Percentiles rank a stretch among this genome's conserved stretches.
phyloP scores from a whole-genome alignment of 2,113 vertebrate genomes.

The Mormyrus lacerda region DNA sequence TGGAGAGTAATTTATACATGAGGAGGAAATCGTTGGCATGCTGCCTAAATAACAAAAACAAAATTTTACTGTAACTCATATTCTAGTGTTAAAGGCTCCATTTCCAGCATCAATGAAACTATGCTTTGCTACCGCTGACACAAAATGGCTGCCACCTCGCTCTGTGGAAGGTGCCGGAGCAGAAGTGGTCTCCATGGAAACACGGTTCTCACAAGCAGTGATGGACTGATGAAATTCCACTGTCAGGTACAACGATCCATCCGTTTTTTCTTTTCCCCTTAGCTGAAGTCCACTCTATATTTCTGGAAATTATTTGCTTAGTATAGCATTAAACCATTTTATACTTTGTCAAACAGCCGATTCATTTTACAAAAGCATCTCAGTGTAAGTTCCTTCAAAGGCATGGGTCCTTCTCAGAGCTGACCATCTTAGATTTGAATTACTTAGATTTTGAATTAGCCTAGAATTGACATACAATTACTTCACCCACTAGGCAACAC shows the following conservation, averaged over 20 bases:
- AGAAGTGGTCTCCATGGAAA: conserved; percentile 21
- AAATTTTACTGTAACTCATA: neutral
- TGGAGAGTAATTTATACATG: neutral
- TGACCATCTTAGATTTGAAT: neutral
- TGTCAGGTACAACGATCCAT: neutral
- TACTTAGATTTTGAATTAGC: no score
- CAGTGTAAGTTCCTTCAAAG: neutral
- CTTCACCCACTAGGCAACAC: neutral
- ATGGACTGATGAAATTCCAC: neutral
- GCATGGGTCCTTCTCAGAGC: neutral
- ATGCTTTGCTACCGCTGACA: neutral
- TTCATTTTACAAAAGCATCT: neutral
- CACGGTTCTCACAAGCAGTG: neutral
- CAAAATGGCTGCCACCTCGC: conserved; percentile 18
- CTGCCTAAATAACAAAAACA: neutral
- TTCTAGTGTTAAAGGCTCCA: neutral
- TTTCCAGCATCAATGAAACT: conserved; percentile 11
- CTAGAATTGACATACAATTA: neutral
- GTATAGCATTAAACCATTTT: neutral
- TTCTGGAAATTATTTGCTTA: neutral
- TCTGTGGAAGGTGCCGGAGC: neutral
- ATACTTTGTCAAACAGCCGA: neutral
- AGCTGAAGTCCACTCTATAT: neutral
- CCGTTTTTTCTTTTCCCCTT: neutral
- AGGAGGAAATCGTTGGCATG: neutral